phyloP scores from a whole-genome alignment of 2,888 invertebrate genomes.

The Diadromus collaris region DNA sequence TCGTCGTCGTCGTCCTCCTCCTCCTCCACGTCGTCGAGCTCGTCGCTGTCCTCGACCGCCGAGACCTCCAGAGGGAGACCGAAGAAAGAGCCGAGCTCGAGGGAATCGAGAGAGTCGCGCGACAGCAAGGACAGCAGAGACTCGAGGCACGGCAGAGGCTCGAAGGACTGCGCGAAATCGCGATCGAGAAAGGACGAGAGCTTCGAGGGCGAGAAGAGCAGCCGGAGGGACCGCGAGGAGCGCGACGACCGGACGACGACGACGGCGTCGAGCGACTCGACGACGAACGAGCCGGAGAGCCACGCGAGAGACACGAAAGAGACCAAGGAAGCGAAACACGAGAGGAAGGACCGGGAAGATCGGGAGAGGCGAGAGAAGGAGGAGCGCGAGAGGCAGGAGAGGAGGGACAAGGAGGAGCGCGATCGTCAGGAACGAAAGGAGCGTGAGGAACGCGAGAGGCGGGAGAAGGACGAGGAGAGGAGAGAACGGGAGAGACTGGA shows the following conservation, averaged over 20 bases:
- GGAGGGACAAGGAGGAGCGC: constrained; percentile 71
- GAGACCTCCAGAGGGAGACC: constrained; percentile 69
- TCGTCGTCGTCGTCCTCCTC: constrained; percentile 63
- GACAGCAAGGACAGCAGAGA: constrained; percentile 76
- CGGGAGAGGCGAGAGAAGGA: constrained; percentile 74
- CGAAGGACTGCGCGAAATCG: constrained; percentile 72
- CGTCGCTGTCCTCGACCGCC: constrained; percentile 65
- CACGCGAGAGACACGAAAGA: constrained; percentile 56
- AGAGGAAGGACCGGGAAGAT: constrained; percentile 72
- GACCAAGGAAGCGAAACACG: constrained; percentile 69
- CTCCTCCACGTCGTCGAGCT: constrained; percentile 60
- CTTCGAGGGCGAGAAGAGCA: constrained; percentile 67
- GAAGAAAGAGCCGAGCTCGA: constrained; percentile 69
- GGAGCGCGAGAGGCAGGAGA: constrained; percentile 71
- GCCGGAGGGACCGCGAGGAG: constrained; percentile 71
- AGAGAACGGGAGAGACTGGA: constrained; percentile 72
- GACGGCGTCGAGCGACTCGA: constrained; percentile 45
- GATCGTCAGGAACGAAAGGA: constrained; percentile 66
- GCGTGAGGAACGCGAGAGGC: constrained; percentile 70
- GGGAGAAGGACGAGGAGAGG: constrained; percentile 71
- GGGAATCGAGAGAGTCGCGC: constrained; percentile 77
- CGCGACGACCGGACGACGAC: constrained; percentile 67
- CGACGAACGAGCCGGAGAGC: constrained; percentile 15
- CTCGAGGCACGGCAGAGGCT: constrained; percentile 74
- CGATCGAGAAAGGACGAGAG: constrained; percentile 76